Base-by-base conservation (phyloP, 2,113 vertebrate genomes). In the Pithys albifrons region DNA sequence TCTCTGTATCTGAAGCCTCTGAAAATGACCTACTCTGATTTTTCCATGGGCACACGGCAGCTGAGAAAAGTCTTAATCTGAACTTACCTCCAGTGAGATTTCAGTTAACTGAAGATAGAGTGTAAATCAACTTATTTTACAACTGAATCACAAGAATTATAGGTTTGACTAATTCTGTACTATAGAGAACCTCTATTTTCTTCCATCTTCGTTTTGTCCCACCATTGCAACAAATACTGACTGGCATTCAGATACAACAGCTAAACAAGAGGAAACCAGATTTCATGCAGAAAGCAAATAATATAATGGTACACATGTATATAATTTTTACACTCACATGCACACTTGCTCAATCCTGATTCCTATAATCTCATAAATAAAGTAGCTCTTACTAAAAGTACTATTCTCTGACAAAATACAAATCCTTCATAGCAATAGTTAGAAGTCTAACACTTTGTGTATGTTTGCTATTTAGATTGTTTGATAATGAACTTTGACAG, bases 221-320 rank as follows among this genome's bases (percentile, higher is more conserved):
- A 69, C 25, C n/a, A 45, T 18, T 80, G 9, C 64, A 93, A 61
- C 6, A 57, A 89, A 92, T 46, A 54, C 28, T 39, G 33, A 19
- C 19, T 81, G 52, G 54, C 58, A 65, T 19, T 57, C 17, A 0
- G 1, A 57, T 18, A 54, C 7, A 83, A 52, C 6, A 73, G 14
- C 28, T 59, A 43, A 82, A 67, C 37, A 33, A 71, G 59, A 88
- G 14, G 55, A 41, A 87, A 83, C 22, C 8, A 79, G 28, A 27
- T 88, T 88, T 73, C 37, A 61, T 23, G 22, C 28, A 71, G 43
- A 81, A 7, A 86, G 16, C 14, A 77, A 90, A 65, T 22, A 70
- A 79, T 58, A 54, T 22, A 74, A 6, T 28, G 18, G 39, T 23
- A 65, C 39, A 70, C 5, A 66, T 0, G 0, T 14, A 22, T 14